Evolutionary conservation across 2,113 vertebrate species (phyloP).

Genomic region (Actenoides hombroni): DNA sequence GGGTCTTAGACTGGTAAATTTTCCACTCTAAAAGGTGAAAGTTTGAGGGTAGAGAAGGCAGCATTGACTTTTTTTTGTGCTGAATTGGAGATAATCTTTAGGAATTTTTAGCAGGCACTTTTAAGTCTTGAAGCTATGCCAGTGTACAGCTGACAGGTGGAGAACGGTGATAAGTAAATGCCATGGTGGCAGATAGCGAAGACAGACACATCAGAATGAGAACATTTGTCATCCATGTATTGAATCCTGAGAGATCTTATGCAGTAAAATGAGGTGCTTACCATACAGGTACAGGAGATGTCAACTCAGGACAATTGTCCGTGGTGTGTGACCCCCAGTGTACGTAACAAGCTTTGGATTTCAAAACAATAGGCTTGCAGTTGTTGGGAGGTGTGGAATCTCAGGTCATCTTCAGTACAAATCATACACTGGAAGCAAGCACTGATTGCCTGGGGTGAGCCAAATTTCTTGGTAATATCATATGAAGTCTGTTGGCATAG

Average conservation of each 20-base stretch:
- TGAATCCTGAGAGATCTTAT: not conserved
- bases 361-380: not conserved
- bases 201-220: not conserved
- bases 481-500: not conserved
- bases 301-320: not conserved
- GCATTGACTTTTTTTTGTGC: not conserved
- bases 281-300: not conserved
- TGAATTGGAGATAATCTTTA: not conserved
- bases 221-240: not conserved
- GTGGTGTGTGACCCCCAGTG: not conserved
- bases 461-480: not conserved
- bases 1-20: not conserved
- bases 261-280: not conserved
- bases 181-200: not conserved
- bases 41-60: not conserved
- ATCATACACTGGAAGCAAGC: not conserved
- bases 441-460: not conserved
- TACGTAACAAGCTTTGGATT: not conserved
- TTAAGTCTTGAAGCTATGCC: not conserved
- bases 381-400: not conserved
- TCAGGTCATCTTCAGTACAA: not conserved
- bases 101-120: not conserved
- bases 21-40: not conserved
- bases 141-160: not conserved
- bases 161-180: not conserved